phyloP scores from a whole-genome alignment of 2,888 invertebrate species.

The Saturnia japonica region DNA sequence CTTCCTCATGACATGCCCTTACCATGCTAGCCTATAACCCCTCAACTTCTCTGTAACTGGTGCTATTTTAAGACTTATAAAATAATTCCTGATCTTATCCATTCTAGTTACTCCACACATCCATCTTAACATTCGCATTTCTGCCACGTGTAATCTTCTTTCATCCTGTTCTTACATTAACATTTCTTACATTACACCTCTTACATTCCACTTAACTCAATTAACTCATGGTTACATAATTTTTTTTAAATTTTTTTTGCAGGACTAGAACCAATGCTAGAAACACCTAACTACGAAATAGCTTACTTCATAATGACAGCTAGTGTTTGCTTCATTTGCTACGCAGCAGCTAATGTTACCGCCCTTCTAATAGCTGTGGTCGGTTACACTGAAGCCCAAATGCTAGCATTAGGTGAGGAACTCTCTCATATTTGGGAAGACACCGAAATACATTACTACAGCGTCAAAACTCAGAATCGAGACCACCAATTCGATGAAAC shows the following conservation, averaged over 20 bases:
- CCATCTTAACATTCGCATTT: too few species aligned
- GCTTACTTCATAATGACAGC: slow-evolving; percentile 34
- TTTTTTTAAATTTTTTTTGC: background rate
- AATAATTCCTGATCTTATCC: too few species aligned
- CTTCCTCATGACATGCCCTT: too few species aligned
- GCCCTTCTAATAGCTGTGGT: slow-evolving; percentile 48
- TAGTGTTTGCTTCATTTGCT: slow-evolving; percentile 41
- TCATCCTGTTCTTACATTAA: too few species aligned
- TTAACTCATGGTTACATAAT: too few species aligned
- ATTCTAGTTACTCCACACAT: too few species aligned
- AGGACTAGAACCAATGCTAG: slow-evolving; percentile 58
- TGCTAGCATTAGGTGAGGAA: slow-evolving; percentile 53
- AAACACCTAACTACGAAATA: slow-evolving; percentile 58
- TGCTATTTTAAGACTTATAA: too few species aligned
- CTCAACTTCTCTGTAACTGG: too few species aligned
- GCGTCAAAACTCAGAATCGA: slow-evolving; percentile 22
- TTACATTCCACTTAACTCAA: too few species aligned
- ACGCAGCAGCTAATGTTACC: slow-evolving; percentile 47
- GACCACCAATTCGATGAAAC: slow-evolving; percentile 14
- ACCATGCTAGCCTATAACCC: too few species aligned
- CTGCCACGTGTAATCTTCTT: too few species aligned
- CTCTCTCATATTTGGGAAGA: slow-evolving; percentile 49
- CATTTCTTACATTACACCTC: too few species aligned
- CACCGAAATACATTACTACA: slow-evolving; percentile 34
- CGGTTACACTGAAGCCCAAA: slow-evolving; percentile 59